Evolutionary conservation across 2,888 invertebrate genomes (phyloP).

Genomic region (Lithophane socia): DNA sequence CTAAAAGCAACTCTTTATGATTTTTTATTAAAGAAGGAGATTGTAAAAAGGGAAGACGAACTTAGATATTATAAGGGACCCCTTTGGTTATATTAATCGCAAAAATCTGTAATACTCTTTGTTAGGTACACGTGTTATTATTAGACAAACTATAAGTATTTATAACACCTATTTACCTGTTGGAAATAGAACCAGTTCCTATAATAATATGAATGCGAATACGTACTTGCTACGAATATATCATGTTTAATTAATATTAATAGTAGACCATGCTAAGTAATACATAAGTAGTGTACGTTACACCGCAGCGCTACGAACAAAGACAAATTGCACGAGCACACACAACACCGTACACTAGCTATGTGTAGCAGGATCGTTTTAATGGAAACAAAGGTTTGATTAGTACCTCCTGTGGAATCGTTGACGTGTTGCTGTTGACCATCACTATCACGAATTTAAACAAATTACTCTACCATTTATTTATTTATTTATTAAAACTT

Average conservation of each 20-base stretch:
- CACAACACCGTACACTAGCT: conserved; percentile 4
- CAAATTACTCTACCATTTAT: too few relatives aligned
- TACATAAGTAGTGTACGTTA: conserved; percentile 28
- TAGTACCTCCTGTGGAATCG: neutral
- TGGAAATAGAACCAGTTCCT: conserved; percentile 42
- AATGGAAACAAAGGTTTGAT: conserved; percentile 37
- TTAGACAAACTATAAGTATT: conserved; percentile 11
- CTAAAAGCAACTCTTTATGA: conserved; percentile 63
- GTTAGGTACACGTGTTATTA: conserved; percentile 26
- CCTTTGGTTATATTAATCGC: conserved; percentile 30
- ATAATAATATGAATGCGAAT: conserved; percentile 35
- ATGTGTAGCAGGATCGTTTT: neutral
- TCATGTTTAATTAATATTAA: conserved; percentile 57
- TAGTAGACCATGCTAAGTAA: conserved; percentile 31
- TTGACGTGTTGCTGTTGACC: neutral
- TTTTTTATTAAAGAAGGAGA: conserved; percentile 49
- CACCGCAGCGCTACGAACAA: conserved; percentile 45
- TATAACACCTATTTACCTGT: conserved; percentile 30
- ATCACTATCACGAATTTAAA: conserved; percentile 1
- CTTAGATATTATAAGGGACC: conserved; percentile 22
- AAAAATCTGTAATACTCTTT: conserved; percentile 15
- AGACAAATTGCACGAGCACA: conserved; percentile 53
- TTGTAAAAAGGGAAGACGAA: conserved; percentile 35
- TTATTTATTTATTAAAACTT: too few relatives aligned
- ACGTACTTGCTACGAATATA: conserved; percentile 43